Evolutionary conservation across 2,888 invertebrate genomes (phyloP), one percentile per base, ranked within the genome.

Genomic region (Achlya flavicornis): DNA sequence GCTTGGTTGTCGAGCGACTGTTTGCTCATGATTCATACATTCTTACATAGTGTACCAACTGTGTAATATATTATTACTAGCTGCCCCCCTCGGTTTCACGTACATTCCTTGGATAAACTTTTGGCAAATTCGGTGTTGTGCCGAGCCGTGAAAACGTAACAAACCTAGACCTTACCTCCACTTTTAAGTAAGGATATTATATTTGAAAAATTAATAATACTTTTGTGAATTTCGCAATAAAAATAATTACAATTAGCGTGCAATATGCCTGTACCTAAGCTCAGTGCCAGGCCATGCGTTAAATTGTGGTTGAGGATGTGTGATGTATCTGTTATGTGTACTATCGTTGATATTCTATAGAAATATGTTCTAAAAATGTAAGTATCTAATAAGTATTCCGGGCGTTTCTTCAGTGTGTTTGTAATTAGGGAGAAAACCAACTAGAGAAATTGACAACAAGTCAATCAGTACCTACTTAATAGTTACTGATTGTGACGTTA

Each of bases 251-350:
- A 53, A 19, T 16, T 53, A 12, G 12, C 41, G 12, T 41, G 38
- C 11, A 8, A 11, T 38, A 38, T 38, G 38, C 38, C 38, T 10
- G 11, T 38, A 8, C 8, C 33, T 38, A 58, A 33, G 58, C 58
- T 58, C 35, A 38, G 60, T 43, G 58, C 63, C 61, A 14, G 57
- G 41, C 61, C 46, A 58, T 53, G 57, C 33, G 73, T 70, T 75
- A 73, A 76, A 74, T 61, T 78, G 77, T 79, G 79, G 79, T 79
- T 76, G 71, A 68, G 70, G 61, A 67, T 74, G 70, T 66, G 64
- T 65, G 66, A 61, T 41, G 35, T 41, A 59, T 63, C 4, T 16
- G 6, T 46, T 38, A 35, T 46, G 48, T 53, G 48, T 53, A n/a
- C n/a, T n/a, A 14, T 32, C n/a, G 46, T 46, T 46, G 7, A n/a